Evolutionary conservation across 2,113 vertebrate genomes (phyloP), one percentile per base, ranked within the genome.

Genomic region (Strix aluco): DNA sequence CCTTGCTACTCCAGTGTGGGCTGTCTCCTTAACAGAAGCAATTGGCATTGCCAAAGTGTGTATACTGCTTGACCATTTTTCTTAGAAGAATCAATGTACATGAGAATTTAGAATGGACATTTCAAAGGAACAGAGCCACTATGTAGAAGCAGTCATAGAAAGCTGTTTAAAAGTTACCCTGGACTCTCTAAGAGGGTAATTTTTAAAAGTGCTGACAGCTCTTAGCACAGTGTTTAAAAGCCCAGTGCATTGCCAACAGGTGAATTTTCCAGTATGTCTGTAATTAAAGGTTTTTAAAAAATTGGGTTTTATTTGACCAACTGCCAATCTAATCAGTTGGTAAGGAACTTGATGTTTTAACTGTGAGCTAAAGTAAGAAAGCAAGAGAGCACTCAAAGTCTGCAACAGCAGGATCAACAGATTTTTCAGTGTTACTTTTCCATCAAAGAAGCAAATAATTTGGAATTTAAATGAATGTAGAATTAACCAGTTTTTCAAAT

Each of bases 271-370:
- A 87, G 46, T 61, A 66, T 73, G 46, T 91, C 91, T 94, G 81
- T 95, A 96, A 95, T 96, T 97, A 75, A 92, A 81, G 42, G 38
- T 40, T 91, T 94, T 92, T 89, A 90, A 83, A 79, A 89, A 66
- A 91, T 78, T 86, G 11, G 55, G 96, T 94, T 88, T 89, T 88
- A 94, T 88, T 96, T 97, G 95, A 97, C 87, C 93, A 90, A 40
- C 66, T 97, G 91, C 81, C 96, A 97, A 92, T 90, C 80, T 96
- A 95, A 96, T 94, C 94, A 93, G 81, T 95, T 96, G 94, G 78
- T 96, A 95, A 97, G 93, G 91, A 97, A 92, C 55, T 86, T 87
- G 65, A 85, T 92, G 70, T 95, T 96, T 97, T 88, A 71, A 66
- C 88, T 95, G 34, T 91, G 83, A 96, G 81, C 81, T 95, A 82